phyloP scores from a whole-genome alignment of 2,113 vertebrate species.

The Gopherus flavomarginatus region DNA sequence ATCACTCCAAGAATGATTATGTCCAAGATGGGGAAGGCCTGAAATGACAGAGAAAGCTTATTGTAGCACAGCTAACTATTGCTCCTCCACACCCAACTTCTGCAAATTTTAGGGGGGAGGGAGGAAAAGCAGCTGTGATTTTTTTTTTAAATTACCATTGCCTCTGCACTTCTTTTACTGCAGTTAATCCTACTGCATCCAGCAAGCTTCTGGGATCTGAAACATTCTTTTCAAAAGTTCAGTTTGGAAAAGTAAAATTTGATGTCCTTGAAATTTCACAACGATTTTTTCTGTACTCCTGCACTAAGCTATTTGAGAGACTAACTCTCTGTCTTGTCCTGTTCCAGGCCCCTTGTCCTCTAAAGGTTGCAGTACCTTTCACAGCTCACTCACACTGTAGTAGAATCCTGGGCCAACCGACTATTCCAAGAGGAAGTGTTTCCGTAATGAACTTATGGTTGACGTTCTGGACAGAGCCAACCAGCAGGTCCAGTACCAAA shows the following conservation, averaged over 20 bases:
- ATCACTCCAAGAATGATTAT: background rate
- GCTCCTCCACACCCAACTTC: background rate
- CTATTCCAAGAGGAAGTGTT: too few species aligned
- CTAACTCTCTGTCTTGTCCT: background rate
- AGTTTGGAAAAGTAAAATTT: background rate
- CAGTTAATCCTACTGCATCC: background rate
- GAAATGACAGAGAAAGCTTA: background rate
- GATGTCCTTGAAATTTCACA: background rate
- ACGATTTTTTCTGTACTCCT: background rate
- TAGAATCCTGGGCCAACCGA: background rate
- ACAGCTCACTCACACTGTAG: background rate
- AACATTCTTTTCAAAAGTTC: background rate
- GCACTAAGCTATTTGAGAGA: background rate
- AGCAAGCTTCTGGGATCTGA: background rate
- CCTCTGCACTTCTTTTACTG: background rate
- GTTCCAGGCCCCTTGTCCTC: background rate
- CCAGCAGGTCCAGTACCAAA: too few species aligned
- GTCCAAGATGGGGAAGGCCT: background rate
- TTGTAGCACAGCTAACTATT: background rate
- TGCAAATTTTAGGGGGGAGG: background rate
- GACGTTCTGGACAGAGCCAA: too few species aligned
- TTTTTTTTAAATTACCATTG: background rate
- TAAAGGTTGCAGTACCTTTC: background rate
- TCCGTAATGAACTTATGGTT: too few species aligned
- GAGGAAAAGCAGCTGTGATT: background rate